Evolutionary conservation across 1,140 invertebrate genomes (phyloP), one percentile per base, ranked within the genome.

Genomic region (Lycorma delicatula): DNA sequence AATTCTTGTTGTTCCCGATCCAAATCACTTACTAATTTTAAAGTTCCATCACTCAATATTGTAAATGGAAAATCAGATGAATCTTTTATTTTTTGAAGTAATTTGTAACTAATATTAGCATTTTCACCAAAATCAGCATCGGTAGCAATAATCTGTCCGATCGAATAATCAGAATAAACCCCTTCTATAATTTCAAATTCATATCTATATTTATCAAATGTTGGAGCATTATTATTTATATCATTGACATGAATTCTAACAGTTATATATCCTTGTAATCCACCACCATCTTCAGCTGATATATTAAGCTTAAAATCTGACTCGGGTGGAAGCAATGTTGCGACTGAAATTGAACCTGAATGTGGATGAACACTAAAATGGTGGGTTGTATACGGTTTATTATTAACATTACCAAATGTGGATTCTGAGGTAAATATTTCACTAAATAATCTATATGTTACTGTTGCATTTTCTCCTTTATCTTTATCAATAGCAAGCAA

Each of bases 401-500:
- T n/a, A 48, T 60, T 60, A 22, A 38, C 51, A n/a, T 70, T 57
- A 49, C 68, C 61, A 51, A 72, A 60, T n/a, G 71, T 58, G 60
- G 69, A 59, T 58, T 76, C 73, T 5, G 78, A 79, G 58, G 81
- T 77, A 61, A 79, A 77, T 31, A 77, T 77, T 73, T 87, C 83
- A 0, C 80, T 80, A 6, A 77, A 67, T 59, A 90, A 81, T 62
- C 81, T 81, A 72, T 93, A 93, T 59, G 82, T 83, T 28, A 95
- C 72, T 65, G 82, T 77, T 1, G 85, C 80, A 70, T 93, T 91
- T 4, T 74, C 70, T 7, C 81, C 84, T 34, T 77, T 78, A 74
- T 98, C 94, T 60, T 79, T 79, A 73, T 98, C 94, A 51, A 78
- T 76, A 3, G 94, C 93, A 36, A 84, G 73, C 6, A 97, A 70